Conservation (phyloP, 1,140 invertebrate species). For the Ceratoteleas bidentatus region DNA sequence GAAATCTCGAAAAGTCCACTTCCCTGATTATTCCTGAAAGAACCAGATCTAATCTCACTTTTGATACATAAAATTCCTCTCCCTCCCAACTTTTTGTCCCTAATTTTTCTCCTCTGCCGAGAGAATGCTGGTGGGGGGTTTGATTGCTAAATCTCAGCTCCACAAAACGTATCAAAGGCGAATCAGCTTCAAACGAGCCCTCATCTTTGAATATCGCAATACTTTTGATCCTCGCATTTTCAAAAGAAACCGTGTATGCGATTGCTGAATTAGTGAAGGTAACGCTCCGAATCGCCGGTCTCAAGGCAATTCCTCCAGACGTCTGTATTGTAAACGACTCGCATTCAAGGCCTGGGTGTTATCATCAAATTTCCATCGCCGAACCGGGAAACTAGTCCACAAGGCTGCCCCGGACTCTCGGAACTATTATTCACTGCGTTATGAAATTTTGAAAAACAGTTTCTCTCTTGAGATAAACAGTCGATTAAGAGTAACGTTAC, state of each 20-base stretch:
- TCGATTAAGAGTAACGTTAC: slow-evolving; percentile 1
- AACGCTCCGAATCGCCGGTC: slow-evolving; percentile 8
- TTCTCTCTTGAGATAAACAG: slow-evolving; percentile 12
- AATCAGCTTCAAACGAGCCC: slow-evolving; percentile 16
- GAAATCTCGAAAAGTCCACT: too few species aligned
- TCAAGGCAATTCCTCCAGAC: slow-evolving; percentile 9
- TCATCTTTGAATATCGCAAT: not conserved
- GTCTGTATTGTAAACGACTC: slow-evolving; percentile 4
- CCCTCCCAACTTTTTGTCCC: not conserved
- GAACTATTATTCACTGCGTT: not conserved
- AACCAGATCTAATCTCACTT: too few species aligned
- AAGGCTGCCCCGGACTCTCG: not conserved
- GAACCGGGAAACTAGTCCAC: not conserved
- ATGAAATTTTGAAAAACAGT: not conserved
- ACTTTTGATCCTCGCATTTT: slow-evolving; percentile 7
- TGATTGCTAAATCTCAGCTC: slow-evolving; percentile 1
- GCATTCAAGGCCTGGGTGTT: not conserved
- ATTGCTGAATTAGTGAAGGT: slow-evolving; percentile 6
- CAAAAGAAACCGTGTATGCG: slow-evolving; percentile 5
- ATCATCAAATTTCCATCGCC: not conserved
- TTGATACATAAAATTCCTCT: too few species aligned
- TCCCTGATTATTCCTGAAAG: too few species aligned
- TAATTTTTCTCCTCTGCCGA: not conserved
- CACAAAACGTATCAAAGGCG: slow-evolving; percentile 1
- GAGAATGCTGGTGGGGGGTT: too few species aligned